These are phyloP conservation scores for Drosophila tripunctata DNA, from an alignment of 2,888 invertebrate species.

Conservation along the genomic window DNA sequence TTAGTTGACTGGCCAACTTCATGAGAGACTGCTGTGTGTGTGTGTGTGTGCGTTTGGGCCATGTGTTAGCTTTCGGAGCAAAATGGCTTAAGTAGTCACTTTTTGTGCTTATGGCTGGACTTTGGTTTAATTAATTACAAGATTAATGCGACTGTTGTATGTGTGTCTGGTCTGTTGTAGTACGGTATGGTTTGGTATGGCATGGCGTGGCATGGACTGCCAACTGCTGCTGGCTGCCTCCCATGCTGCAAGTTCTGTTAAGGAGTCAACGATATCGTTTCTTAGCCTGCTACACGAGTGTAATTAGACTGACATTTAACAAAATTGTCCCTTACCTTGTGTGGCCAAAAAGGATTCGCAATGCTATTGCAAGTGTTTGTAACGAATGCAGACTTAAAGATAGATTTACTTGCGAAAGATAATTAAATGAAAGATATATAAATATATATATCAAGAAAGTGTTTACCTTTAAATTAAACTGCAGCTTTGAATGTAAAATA, in stretches of 20 bases:
- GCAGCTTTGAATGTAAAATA: too few relatives aligned
- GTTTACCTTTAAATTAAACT: too few relatives aligned
- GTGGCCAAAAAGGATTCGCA: neutral
- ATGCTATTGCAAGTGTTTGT: neutral
- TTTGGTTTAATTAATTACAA: constrained; percentile 80
- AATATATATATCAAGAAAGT: too few relatives aligned
- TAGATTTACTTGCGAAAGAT: too few relatives aligned
- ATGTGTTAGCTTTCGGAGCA: constrained; percentile 75
- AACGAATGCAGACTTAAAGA: too few relatives aligned
- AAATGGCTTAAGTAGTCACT: constrained; percentile 80
- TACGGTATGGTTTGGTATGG: too few relatives aligned
- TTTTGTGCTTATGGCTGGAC: constrained; percentile 79
- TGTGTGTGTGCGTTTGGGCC: constrained; percentile 43
- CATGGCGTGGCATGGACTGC: constrained; percentile 20
- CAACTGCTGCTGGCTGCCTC: constrained; percentile 40
- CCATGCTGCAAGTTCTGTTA: constrained; percentile 30
- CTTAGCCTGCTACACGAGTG: constrained; percentile 41
- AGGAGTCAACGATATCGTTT: constrained; percentile 42
- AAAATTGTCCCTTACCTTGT: constrained; percentile 49
- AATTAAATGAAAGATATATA: too few relatives aligned
- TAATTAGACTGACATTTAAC: constrained; percentile 64
- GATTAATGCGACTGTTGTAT: constrained; percentile 68
- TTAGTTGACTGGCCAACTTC: constrained; percentile 55
- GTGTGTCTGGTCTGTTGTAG: neutral
- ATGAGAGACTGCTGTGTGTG: constrained; percentile 3